Percentiles rank a stretch among this genome's conserved stretches.
phyloP scores from a whole-genome alignment of 2,113 vertebrate genomes.

The Nettapus auritus region DNA sequence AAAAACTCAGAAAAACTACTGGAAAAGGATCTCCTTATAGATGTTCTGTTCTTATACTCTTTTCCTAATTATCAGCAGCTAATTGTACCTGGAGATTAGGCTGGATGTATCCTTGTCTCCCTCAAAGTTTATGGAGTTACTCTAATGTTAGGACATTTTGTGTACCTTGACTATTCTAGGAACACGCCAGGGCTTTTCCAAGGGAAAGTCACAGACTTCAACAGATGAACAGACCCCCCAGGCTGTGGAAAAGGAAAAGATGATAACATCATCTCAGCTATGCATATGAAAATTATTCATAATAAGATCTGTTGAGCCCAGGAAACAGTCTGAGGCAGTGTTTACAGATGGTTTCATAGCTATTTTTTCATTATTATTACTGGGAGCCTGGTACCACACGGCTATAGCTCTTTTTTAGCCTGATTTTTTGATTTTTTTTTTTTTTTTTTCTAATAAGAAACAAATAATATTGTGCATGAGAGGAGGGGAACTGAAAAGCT shows the following conservation, averaged over 20 bases:
- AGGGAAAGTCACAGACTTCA: not conserved
- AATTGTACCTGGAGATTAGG: not conserved
- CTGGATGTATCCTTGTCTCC: not conserved
- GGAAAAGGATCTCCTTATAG: not conserved
- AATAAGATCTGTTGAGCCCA: not conserved
- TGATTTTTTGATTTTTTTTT: not conserved
- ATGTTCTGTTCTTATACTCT: rapidly evolving
- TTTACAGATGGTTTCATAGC: not conserved
- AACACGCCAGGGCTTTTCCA: not conserved
- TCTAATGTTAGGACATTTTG: not conserved
- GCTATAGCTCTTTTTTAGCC: not conserved
- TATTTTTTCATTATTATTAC: not conserved
- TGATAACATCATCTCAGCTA: not conserved
- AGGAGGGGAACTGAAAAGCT: not conserved
- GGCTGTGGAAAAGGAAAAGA: not conserved
- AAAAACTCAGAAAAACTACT: not conserved
- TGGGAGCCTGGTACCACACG: rapidly evolving
- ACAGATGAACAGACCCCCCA: not conserved
- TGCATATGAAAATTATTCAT: not conserved
- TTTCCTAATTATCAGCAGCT: not conserved
- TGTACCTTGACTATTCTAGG: not conserved
- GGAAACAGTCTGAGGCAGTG: not conserved
- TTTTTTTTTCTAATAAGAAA: not conserved
- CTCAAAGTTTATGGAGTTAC: not conserved
- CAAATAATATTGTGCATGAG: rapidly evolving